A percentile compares a stretch with the other conserved stretches of the same genome.
These are phyloP conservation scores for Stigmatopora nigra DNA, from an alignment of 2,113 vertebrate species.

Conservation along the genomic window DNA sequence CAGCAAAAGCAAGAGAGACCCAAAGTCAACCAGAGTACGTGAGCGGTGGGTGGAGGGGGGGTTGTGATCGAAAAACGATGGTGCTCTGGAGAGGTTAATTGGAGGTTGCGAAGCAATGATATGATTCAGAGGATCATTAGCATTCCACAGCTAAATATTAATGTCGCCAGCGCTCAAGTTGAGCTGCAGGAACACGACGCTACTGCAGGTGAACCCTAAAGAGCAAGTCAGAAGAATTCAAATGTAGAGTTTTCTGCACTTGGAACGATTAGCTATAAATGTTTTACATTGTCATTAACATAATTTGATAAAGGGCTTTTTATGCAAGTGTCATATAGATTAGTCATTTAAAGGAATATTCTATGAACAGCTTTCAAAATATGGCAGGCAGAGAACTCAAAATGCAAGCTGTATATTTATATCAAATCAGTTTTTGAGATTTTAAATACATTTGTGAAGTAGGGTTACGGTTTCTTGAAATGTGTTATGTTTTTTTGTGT, in stretches of 20 bases:
- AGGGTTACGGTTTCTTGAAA: no score
- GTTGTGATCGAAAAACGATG: background rate
- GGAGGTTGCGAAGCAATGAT: slow-evolving; percentile 64
- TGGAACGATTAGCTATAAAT: slow-evolving; percentile 54
- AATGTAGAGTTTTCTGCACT: slow-evolving; percentile 45
- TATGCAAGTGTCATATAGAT: slow-evolving; percentile 16
- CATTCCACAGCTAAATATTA: slow-evolving; percentile 68
- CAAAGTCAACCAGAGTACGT: slow-evolving; percentile 7
- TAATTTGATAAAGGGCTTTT: slow-evolving; percentile 55
- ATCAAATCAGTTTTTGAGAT: background rate
- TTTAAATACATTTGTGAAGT: background rate
- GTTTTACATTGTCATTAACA: slow-evolving; percentile 60
- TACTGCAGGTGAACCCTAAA: slow-evolving; percentile 46
- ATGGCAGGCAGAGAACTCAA: background rate
- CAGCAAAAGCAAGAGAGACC: slow-evolving; percentile 20
- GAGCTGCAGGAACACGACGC: slow-evolving; percentile 34
- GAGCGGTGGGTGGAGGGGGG: background rate
- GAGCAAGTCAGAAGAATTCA: slow-evolving; percentile 35
- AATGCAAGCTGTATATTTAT: background rate
- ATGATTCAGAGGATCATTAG: slow-evolving; percentile 65
- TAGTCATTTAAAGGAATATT: slow-evolving; percentile 25
- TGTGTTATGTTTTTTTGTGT: background rate
- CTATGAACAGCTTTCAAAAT: background rate
- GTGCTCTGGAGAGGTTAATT: slow-evolving; percentile 61
- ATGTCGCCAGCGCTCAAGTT: slow-evolving; percentile 53